Evolutionary conservation across 2,797 vertebrate genomes (phyloP).

Genomic region (Basileuterus tristriatus): DNA sequence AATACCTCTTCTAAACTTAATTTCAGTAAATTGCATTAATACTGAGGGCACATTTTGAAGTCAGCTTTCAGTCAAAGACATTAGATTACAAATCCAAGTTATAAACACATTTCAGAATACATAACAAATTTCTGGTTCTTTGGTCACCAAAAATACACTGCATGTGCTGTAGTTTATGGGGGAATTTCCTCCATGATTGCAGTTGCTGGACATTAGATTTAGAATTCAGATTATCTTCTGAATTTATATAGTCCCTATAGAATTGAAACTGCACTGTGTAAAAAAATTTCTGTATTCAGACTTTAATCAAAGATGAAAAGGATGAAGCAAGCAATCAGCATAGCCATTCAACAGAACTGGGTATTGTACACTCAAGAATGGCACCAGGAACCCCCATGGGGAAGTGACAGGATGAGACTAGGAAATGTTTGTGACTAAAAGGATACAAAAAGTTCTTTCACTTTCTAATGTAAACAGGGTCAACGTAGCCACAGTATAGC

Average conservation of each 20-base stretch:
- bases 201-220: neutral
- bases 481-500: constrained; percentile 36
- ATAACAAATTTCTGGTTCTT: neutral
- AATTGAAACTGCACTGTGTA: neutral
- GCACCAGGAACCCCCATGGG: constrained; percentile 39
- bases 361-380: constrained; percentile 40
- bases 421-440: constrained; percentile 59
- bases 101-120: neutral
- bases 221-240: constrained; percentile 1
- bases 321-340: neutral
- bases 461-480: constrained; percentile 71
- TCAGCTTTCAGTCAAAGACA: neutral
- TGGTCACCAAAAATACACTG: neutral
- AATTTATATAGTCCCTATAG: neutral
- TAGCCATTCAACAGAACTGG: constrained; percentile 5
- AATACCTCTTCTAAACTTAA: neutral
- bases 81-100: neutral
- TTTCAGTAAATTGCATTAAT: neutral
- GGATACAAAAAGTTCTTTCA: constrained; percentile 58
- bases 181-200: neutral
- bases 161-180: neutral
- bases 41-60: neutral
- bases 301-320: constrained; percentile 61
- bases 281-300: constrained; percentile 24
- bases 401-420: constrained; percentile 24